Base-by-base conservation (phyloP, 1,140 invertebrate species). In the Drosophila kanapiae region DNA sequence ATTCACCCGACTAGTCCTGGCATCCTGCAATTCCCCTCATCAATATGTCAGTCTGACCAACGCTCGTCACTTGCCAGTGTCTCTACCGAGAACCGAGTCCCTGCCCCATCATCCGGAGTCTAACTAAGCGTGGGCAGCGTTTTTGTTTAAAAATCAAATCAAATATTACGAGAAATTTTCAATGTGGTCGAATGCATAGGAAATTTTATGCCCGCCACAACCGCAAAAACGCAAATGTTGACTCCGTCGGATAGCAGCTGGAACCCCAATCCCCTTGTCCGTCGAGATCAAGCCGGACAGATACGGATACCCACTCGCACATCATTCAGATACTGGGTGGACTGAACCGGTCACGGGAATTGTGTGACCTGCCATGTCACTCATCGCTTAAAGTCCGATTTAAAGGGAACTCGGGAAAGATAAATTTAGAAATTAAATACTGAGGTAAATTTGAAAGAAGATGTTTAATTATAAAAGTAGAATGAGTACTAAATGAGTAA, bases 81-180 rank as follows among this genome's bases (percentile, higher is more conserved):
- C 81, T 80, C 54, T 35, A 61, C 47, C 45, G 38, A 27, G 38
- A 27, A 10, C 31, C 33, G 16, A 10, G 9, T 37, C 43, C 16
- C 42, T 6, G 14, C 3, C 31, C 54, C 29, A 14, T 59, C 13
- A 14, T 42, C 29, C 27, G 16, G 23, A 29, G 54, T 42, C 35
- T 48, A 60, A 38, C 78, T 78, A 31, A 47, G 58, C 60, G 53
- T 63, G 79, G 54, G 45, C 72, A 42, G 79, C 54, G 59, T 75
- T 87, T 81, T 88, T 87, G 82, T 80, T 88, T 68, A 85, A 90
- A 88, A 88, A 84, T 90, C 85, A 88, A 90, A 90, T 90, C 85
- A 90, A 90, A 90, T 90, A 90, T 90, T 90, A 90, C 85, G 86
- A 90, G 81, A 90, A 88, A 90, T 75, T 90, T 88, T 90, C 57